Evolutionary conservation across 2,888 invertebrate genomes (phyloP).

Genomic region (Pseudolycoriella hygida): DNA sequence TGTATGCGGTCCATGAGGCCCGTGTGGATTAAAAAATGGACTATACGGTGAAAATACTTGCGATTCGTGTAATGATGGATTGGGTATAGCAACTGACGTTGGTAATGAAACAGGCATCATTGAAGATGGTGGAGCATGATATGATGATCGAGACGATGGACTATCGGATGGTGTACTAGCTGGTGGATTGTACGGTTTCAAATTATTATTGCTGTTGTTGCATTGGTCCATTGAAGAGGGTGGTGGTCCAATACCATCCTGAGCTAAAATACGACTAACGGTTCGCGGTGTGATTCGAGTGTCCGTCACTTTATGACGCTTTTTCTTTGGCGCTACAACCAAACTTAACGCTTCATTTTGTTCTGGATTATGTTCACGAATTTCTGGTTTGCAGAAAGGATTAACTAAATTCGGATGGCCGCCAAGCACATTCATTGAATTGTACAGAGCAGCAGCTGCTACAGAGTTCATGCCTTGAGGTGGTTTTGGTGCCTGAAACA

Average conservation of each 20-base stretch:
- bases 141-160: slow-evolving; percentile 51
- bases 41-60: slow-evolving; percentile 86
- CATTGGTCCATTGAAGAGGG: slow-evolving; percentile 23
- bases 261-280: slow-evolving; percentile 69
- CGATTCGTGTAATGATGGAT: slow-evolving; percentile 87
- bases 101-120: slow-evolving; percentile 80
- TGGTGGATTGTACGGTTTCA: slow-evolving; percentile 3
- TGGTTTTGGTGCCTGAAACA: slow-evolving; percentile 75
- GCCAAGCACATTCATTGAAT: slow-evolving; percentile 39
- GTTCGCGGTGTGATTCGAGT: slow-evolving; percentile 82
- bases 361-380: slow-evolving; percentile 54
- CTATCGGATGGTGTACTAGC: slow-evolving; percentile 31
- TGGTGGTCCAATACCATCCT: slow-evolving; percentile 59
- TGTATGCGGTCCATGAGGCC: slow-evolving; percentile 30
- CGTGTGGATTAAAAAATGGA: slow-evolving; percentile 60
- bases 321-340: slow-evolving; percentile 90
- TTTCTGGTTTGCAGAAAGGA: slow-evolving; percentile 38
- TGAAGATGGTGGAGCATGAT: slow-evolving; percentile 44
- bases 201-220: slow-evolving; percentile 3
- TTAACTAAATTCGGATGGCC: slow-evolving; percentile 25
- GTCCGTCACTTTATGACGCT: slow-evolving; percentile 93
- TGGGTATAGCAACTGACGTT: slow-evolving; percentile 91
- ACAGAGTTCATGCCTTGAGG: slow-evolving; percentile 40
- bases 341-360: slow-evolving; percentile 89
- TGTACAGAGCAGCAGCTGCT: slow-evolving; percentile 43